These are phyloP conservation scores for Laticauda laticaudata DNA, from an alignment of 2,113 vertebrate species.

Conservation along the genomic window DNA sequence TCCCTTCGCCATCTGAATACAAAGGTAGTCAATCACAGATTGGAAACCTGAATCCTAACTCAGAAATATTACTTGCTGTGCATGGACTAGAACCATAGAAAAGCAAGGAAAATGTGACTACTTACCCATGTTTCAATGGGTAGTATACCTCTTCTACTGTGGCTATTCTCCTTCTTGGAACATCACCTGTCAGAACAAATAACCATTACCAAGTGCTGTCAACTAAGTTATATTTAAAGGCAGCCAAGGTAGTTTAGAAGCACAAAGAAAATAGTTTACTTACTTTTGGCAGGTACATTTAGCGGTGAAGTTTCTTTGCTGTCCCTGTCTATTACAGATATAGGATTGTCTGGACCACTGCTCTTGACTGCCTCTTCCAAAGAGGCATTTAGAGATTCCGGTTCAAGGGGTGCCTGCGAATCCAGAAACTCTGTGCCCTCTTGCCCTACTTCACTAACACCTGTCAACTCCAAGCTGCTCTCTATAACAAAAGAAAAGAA, in stretches of 20 bases:
- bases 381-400: not conserved
- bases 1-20: constrained; percentile 86
- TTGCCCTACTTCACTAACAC: constrained; percentile 55
- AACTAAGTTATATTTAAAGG: accelerated
- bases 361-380: constrained; percentile 11
- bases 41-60: constrained; percentile 38
- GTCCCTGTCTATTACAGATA: not conserved
- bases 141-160: constrained; percentile 90
- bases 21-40: constrained; percentile 38
- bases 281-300: constrained; percentile 6
- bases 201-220: not conserved
- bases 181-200: constrained; percentile 73
- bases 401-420: constrained; percentile 38
- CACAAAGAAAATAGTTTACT: not conserved
- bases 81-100: not conserved
- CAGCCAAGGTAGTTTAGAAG: not conserved
- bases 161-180: constrained; percentile 82
- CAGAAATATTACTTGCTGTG: not conserved
- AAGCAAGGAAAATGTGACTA: constrained; percentile 24
- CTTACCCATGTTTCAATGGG: constrained; percentile 88
- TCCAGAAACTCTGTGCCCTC: constrained; percentile 55
- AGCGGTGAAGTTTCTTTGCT: not conserved
- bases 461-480: constrained; percentile 50
- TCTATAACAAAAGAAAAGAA: constrained; percentile 51
- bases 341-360: constrained; percentile 13